Evolutionary conservation across 2,113 vertebrate species (phyloP), one percentile per base, ranked within the genome.

Genomic region (Ursus arctos): DNA sequence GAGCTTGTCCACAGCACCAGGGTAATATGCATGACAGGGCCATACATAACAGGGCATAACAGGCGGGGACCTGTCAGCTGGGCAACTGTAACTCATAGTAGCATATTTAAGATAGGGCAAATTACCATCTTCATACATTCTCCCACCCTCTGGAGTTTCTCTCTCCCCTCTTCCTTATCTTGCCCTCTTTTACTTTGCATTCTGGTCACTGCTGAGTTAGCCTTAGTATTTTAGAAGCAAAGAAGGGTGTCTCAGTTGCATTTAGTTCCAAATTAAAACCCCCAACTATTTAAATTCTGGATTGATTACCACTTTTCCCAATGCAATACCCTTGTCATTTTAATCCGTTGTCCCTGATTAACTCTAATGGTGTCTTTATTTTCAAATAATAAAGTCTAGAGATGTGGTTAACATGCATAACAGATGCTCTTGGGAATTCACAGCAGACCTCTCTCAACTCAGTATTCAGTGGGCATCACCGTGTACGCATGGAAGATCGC

Each of bases 241-340:
- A 88, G 1, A 65, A 81, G 92, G 0, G 28, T 14, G 9, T 49
- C 15, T 40, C 65, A 65, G 92, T 57, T 91, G 59, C 28, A 94
- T 81, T 24, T 71, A 83, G 94, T 98, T 82, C 92, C 31, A 95
- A 91, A 95, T 95, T 95, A 97, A 98, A 97, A 51, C 1, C 16
- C 14, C 71, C 51, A 33, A 77, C 43, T 95, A 28, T 81, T 94
- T 91, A 96, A 98, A 49, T 28, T 86, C 88, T 65, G 47, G 83
- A 55, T 49, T 85, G n/a, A 85, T 88, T 69, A 84, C 55, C 47
- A 94, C 86, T 97, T 59, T 91, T 69, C 89, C 74, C 65, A 28
- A 16, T 14, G 59, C 28, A 91, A 22, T 87, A 61, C 47, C 91
- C 81, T 97, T 96, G 84, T 93, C 84, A 33, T 19, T 51, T 51